Percentiles rank a stretch among this genome's conserved stretches.
Evolutionary conservation across 2,888 invertebrate species (phyloP).

Genomic region (Diarsia dahlii): DNA sequence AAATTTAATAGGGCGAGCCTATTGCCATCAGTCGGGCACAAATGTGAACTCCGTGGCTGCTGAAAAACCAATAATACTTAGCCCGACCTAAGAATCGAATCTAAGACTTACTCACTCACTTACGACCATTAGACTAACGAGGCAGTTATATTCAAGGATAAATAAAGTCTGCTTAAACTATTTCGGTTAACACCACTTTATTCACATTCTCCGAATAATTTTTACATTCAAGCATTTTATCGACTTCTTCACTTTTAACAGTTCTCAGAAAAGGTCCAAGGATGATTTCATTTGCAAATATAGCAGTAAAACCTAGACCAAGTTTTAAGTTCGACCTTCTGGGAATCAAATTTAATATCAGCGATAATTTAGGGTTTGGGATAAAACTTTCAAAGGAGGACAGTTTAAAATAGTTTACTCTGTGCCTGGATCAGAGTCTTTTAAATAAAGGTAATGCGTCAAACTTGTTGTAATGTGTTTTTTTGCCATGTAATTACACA

Average conservation of each 20-base stretch:
- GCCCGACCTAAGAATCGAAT: no score
- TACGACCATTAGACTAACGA: no score
- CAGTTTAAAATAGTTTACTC: not conserved
- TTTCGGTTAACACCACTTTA: not conserved
- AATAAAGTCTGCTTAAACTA: not conserved
- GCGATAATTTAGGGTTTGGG: not conserved
- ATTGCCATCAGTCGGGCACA: no score
- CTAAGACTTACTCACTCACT: no score
- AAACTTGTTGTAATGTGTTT: not conserved
- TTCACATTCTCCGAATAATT: not conserved
- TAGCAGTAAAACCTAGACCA: no score
- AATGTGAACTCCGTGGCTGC: no score
- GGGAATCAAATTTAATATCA: not conserved
- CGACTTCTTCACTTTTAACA: not conserved
- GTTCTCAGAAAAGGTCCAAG: not conserved
- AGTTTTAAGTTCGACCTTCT: not conserved
- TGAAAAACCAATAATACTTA: no score
- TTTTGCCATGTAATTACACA: no score
- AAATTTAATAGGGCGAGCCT: no score
- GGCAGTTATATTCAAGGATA: not conserved
- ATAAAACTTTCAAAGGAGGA: not conserved
- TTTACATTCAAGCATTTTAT: not conserved
- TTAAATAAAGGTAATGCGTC: no score
- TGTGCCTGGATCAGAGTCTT: no score
- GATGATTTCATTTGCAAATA: constrained; percentile 1